phyloP scores from a whole-genome alignment of 2,888 invertebrate genomes.

The Habroteleia sp. region DNA sequence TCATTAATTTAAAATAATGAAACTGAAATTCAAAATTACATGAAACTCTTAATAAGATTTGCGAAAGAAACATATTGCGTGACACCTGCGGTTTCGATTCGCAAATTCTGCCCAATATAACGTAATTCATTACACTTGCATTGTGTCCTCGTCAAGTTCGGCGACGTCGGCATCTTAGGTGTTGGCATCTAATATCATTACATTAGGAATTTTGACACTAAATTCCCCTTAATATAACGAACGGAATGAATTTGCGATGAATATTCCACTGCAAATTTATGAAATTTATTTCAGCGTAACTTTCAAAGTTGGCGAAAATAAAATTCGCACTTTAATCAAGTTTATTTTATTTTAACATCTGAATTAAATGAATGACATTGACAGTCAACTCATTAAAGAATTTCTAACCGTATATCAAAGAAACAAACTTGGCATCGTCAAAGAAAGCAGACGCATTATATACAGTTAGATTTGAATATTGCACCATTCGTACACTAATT shows the following conservation, averaged over 20 bases:
- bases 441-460: constrained; percentile 12
- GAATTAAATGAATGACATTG: constrained; percentile 25
- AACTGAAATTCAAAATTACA: constrained; percentile 34
- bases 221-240: constrained; percentile 46
- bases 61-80: constrained; percentile 13
- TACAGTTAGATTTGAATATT: constrained; percentile 9
- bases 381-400: constrained; percentile 25
- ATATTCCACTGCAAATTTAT: constrained; percentile 32
- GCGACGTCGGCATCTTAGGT: constrained; percentile 70
- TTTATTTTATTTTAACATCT: constrained; percentile 18
- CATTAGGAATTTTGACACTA: constrained; percentile 55
- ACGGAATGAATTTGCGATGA: constrained; percentile 46
- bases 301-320: constrained; percentile 12
- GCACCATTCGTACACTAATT: constrained; percentile 20
- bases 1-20: too few species aligned
- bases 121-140: constrained; percentile 75
- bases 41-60: constrained; percentile 37
- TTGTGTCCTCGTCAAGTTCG: constrained; percentile 73
- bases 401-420: background rate
- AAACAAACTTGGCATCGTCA: background rate
- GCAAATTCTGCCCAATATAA: constrained; percentile 68
- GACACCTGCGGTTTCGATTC: constrained; percentile 62
- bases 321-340: constrained; percentile 1
- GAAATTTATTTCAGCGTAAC: constrained; percentile 21
- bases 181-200: constrained; percentile 69